phyloP scores from a whole-genome alignment of 2,113 vertebrate species.

The Montifringilla adamsi region DNA sequence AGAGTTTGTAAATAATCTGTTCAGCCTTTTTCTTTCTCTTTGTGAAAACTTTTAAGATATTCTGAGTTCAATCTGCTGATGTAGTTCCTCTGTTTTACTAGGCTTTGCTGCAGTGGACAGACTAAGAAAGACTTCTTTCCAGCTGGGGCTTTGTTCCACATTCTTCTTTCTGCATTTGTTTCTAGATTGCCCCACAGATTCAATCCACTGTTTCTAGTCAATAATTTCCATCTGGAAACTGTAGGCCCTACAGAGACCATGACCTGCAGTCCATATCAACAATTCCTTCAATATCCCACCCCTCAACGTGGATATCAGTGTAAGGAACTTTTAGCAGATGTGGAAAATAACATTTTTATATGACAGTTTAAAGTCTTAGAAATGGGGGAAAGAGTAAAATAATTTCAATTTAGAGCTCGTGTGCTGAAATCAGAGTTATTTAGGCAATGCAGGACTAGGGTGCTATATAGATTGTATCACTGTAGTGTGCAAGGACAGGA shows the following conservation, averaged over 20 bases:
- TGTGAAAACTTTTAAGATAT: background rate
- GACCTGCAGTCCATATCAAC: background rate
- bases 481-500: background rate
- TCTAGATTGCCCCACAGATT: background rate
- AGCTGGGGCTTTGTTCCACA: background rate
- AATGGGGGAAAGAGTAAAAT: background rate
- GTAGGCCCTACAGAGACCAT: background rate
- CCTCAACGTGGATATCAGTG: accelerated
- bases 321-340: background rate
- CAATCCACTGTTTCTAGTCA: background rate
- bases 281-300: background rate
- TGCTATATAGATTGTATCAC: background rate
- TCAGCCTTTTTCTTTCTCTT: background rate
- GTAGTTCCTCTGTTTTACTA: background rate
- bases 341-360: background rate
- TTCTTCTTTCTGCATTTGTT: background rate
- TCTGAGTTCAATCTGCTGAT: background rate
- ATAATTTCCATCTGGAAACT: background rate
- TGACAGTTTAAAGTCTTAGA: background rate
- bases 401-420: background rate
- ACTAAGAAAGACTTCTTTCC: background rate
- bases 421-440: background rate
- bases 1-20: constrained; percentile 13
- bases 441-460: background rate
- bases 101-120: background rate